A percentile compares a stretch with the other conserved stretches of the same genome.
These are phyloP conservation scores for Ophraella communa DNA, from an alignment of 2,888 invertebrate species.

Conservation along the genomic window DNA sequence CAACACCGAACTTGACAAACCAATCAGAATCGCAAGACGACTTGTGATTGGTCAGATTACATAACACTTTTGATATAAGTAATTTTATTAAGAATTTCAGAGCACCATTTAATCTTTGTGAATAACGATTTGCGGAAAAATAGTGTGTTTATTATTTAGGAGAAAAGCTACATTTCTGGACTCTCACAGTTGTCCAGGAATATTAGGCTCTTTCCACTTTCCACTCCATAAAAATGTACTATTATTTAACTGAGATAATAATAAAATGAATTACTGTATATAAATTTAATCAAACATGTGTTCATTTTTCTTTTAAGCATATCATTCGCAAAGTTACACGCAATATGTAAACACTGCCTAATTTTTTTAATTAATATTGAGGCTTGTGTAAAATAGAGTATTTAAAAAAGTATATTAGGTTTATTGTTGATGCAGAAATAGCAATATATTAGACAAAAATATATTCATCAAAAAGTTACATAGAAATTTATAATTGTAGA, in stretches of 20 bases:
- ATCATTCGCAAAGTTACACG: not conserved
- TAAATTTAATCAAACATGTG: not conserved
- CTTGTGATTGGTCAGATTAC: no score
- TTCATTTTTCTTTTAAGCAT: constrained; percentile 4
- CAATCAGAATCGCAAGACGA: no score
- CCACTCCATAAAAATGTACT: no score
- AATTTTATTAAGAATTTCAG: no score
- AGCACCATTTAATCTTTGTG: no score
- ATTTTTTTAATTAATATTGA: not conserved
- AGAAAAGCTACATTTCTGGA: no score
- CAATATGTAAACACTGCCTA: constrained; percentile 5
- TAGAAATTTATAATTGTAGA: not conserved
- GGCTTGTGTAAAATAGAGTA: not conserved
- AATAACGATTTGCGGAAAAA: no score
- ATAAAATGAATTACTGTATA: not conserved
- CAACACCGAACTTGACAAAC: no score
- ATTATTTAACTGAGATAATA: not conserved
- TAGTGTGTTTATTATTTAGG: no score
- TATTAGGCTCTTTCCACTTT: no score
- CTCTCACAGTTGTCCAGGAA: not conserved
- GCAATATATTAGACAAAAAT: not conserved
- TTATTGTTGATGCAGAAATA: not conserved
- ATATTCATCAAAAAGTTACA: not conserved
- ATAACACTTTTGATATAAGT: no score
- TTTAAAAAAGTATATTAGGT: not conserved